phyloP scores from a whole-genome alignment of 1,140 invertebrate species.

The Sycobia sp. region DNA sequence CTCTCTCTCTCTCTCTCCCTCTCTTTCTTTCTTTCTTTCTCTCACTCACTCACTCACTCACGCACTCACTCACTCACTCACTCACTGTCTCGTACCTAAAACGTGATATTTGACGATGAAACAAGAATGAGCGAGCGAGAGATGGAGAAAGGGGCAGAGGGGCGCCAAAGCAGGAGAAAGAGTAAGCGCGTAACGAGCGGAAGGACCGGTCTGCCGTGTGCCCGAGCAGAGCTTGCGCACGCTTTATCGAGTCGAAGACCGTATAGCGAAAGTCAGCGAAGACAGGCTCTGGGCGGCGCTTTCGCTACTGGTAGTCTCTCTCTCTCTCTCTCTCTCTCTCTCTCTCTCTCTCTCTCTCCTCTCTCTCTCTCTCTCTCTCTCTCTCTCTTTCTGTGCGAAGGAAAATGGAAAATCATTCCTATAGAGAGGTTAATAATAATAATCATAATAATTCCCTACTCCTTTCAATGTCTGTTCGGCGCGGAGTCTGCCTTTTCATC shows the following conservation, averaged over 20 bases:
- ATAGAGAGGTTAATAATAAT: slow-evolving; percentile 59
- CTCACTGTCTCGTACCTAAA: neutral
- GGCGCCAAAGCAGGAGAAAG: too few relatives aligned
- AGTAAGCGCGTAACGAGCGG: neutral
- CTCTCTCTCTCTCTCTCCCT: too few relatives aligned
- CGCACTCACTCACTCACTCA: too few relatives aligned
- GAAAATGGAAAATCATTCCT: slow-evolving; percentile 55
- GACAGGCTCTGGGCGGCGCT: slow-evolving; percentile 12
- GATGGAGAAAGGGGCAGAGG: too few relatives aligned
- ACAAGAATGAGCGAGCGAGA: too few relatives aligned
- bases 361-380: too few relatives aligned
- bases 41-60: too few relatives aligned
- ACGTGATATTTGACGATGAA: slow-evolving; percentile 11
- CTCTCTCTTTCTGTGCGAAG: slow-evolving; percentile 16
- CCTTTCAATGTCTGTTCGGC: slow-evolving; percentile 54
- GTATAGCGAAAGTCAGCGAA: slow-evolving; percentile 35
- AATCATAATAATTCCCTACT: slow-evolving; percentile 59
- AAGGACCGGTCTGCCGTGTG: neutral
- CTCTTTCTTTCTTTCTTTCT: too few relatives aligned
- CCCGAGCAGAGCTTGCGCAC: slow-evolving; percentile 32
- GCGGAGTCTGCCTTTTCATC: slow-evolving; percentile 50
- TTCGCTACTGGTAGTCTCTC: too few relatives aligned
- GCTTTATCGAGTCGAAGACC: slow-evolving; percentile 34
- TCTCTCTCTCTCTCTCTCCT: too few relatives aligned
- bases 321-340: too few relatives aligned